Percentiles rank a stretch among this genome's conserved stretches.
Conservation (phyloP, 2,888 invertebrate species). For the Clepsis dumicolana region DNA sequence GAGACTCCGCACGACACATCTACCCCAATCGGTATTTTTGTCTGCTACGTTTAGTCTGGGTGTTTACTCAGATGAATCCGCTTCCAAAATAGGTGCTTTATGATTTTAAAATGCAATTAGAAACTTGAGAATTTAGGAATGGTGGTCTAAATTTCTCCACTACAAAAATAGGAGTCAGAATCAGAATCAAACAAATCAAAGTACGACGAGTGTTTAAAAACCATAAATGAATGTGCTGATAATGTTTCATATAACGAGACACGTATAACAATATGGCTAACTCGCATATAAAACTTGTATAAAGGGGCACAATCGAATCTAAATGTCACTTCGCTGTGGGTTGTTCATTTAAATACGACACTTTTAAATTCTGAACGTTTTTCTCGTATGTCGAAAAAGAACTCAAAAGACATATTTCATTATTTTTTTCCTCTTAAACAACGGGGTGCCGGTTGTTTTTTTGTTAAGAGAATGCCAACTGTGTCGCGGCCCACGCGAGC, state of each 20-base stretch:
- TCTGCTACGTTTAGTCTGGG: constrained; percentile 60
- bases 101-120: constrained; percentile 35
- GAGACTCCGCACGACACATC: constrained; percentile 58
- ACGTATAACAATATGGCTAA: constrained; percentile 28
- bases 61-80: constrained; percentile 81
- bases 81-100: constrained; percentile 39
- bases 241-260: constrained; percentile 38
- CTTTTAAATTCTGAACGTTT: constrained; percentile 73
- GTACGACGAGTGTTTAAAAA: constrained; percentile 23
- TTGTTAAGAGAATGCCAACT: constrained; percentile 75
- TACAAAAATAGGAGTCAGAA: constrained; percentile 40
- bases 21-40: constrained; percentile 77
- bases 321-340: constrained; percentile 67
- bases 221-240: constrained; percentile 25
- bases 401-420: constrained; percentile 79
- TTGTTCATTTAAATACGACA: constrained; percentile 71
- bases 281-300: constrained; percentile 23
- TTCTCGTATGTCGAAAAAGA: constrained; percentile 68
- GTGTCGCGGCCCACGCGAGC: constrained; percentile 74
- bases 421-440: constrained; percentile 82
- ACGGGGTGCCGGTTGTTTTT: constrained; percentile 81
- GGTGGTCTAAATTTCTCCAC: constrained; percentile 57
- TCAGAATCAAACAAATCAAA: constrained; percentile 24
- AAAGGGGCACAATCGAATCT: constrained; percentile 45
- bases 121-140: constrained; percentile 73